These are phyloP conservation scores for Epinotia bilunana DNA, from an alignment of 2,888 invertebrate genomes.

Conservation along the genomic window DNA sequence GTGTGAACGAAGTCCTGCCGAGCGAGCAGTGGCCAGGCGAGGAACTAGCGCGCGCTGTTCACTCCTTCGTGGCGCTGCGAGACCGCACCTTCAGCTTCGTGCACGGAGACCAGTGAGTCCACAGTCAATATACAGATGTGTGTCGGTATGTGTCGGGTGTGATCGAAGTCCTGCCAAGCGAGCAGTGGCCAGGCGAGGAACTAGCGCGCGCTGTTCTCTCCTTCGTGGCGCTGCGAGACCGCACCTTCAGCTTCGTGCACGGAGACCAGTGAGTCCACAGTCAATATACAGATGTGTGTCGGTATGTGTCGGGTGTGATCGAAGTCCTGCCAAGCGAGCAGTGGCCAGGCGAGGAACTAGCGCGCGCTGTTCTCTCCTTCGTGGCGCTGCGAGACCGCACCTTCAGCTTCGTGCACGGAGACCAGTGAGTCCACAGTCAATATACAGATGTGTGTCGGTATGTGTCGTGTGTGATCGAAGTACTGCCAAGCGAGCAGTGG, in stretches of 20 bases:
- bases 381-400: slow-evolving; percentile 55
- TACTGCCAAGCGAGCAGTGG: slow-evolving; percentile 65
- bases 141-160: slow-evolving; percentile 23
- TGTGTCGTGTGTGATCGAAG: slow-evolving; percentile 49
- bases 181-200: slow-evolving; percentile 77
- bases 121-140: no score
- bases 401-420: slow-evolving; percentile 56
- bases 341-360: slow-evolving; percentile 79
- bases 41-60: slow-evolving; percentile 69
- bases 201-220: slow-evolving; percentile 67
- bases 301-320: slow-evolving; percentile 32
- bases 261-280: slow-evolving; percentile 62
- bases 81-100: slow-evolving; percentile 55
- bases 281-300: no score
- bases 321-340: slow-evolving; percentile 58
- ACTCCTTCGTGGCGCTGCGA: slow-evolving; percentile 53
- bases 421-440: slow-evolving; percentile 57
- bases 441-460: no score
- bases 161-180: slow-evolving; percentile 57
- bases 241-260: slow-evolving; percentile 53
- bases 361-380: slow-evolving; percentile 64
- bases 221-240: slow-evolving; percentile 55
- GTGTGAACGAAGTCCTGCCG: slow-evolving; percentile 58
- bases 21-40: slow-evolving; percentile 75
- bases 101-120: slow-evolving; percentile 64